Evolutionary conservation across 2,888 invertebrate genomes (phyloP), one percentile per base, ranked within the genome.

Genomic region (Leptopilina myrica): DNA sequence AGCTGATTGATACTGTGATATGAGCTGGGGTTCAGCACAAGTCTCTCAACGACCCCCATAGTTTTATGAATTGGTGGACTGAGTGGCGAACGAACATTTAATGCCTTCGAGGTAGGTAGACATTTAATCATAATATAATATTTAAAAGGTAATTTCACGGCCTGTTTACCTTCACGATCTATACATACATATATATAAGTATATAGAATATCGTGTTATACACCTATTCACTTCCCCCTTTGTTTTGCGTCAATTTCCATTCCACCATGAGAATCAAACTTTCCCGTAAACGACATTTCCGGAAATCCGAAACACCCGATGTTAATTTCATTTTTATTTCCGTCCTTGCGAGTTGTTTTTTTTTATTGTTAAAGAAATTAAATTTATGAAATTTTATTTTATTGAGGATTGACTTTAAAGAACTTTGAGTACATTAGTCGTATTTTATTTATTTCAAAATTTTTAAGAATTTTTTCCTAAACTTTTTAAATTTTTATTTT

Each of bases 101-200:
- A 87, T 87, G 86, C 87, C 88, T 88, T 84, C 85, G 85, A 89
- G 88, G 88, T 87, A 87, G 89, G 90, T 89, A 90, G 91, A 90
- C 90, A 90, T 91, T 91, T 91, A 91, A 91, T 92, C 91, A 91
- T 92, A 91, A 92, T 91, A 90, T 91, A 91, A 92, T 92, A 92
- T 92, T 92, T 91, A 92, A 91, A 91, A 91, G 91, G 91, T 91
- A 92, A 92, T 92, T 92, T 92, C 91, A 92, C 90, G 91, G 91
- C 87, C 88, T 91, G 91, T 91, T 91, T 91, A 89, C 90, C 84
- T 85, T 89, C 83, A 85, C 85, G 87, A 80, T 84, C 86, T 79
- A 84, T 86, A 85, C 85, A 20, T 20, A 49, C 11, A 49, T 49
- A 49, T 49, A 49, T 11, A 49, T 49, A 11, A 43, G 33, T 43